These are phyloP conservation scores for Hirudinaria manillensis DNA, from an alignment of 2,888 invertebrate genomes.

Conservation along the genomic window DNA sequence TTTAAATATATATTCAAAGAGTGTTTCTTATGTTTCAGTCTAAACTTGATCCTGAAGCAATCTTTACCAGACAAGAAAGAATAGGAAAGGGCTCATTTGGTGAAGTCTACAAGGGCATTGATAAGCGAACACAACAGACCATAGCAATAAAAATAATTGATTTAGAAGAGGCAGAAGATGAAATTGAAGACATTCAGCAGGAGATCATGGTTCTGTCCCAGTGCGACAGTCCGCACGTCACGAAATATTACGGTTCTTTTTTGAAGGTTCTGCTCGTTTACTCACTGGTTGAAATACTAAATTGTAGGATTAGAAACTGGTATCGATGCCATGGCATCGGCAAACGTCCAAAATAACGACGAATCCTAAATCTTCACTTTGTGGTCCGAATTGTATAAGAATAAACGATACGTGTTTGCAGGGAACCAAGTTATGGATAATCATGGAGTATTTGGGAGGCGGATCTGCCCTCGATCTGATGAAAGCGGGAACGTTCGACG, in stretches of 20 bases:
- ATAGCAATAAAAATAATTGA: slow-evolving; percentile 77
- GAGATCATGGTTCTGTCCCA: slow-evolving; percentile 94
- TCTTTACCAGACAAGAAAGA: slow-evolving; percentile 85
- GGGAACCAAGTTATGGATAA: slow-evolving; percentile 94
- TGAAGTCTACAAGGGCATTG: slow-evolving; percentile 97
- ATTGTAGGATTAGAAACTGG: too few species aligned
- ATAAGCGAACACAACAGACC: slow-evolving; percentile 61
- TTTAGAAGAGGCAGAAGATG: slow-evolving; percentile 99
- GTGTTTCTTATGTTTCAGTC: slow-evolving; percentile 2
- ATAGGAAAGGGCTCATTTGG: slow-evolving; percentile 66
- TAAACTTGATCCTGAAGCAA: slow-evolving; percentile 87
- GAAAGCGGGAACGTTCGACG: slow-evolving; percentile 97
- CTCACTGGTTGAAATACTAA: too few species aligned
- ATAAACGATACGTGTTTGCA: slow-evolving; percentile 48
- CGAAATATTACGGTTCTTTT: slow-evolving; percentile 98
- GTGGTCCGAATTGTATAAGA: too few species aligned
- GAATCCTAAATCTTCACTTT: too few species aligned
- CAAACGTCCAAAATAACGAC: too few species aligned
- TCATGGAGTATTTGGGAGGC: slow-evolving; percentile 99
- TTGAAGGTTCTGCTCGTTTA: slow-evolving; percentile 70
- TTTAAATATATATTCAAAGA: neutral
- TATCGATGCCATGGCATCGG: too few species aligned
- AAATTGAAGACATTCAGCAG: slow-evolving; percentile 99
- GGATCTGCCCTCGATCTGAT: slow-evolving; percentile 97
- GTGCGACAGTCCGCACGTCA: slow-evolving; percentile 97